A percentile compares a stretch with the other conserved stretches of the same genome.
These are phyloP conservation scores for Cygnus atratus DNA, from an alignment of 2,113 vertebrate genomes.

Conservation along the genomic window DNA sequence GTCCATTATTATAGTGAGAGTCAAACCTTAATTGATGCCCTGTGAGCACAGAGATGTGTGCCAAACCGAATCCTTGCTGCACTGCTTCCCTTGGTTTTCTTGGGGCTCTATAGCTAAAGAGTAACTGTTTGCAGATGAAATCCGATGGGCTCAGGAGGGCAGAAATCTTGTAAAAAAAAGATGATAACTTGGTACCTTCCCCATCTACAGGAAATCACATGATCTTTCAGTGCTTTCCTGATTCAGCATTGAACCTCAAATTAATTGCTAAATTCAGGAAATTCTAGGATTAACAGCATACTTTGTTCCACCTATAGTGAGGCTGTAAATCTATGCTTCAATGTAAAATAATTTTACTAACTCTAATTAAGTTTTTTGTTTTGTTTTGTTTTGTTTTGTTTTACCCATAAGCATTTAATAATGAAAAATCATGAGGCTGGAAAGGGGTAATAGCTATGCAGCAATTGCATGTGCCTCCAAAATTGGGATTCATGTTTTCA, in stretches of 20 bases:
- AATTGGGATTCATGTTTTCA: neutral
- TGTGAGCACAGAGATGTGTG: neutral
- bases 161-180: neutral
- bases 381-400: too few relatives aligned
- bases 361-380: neutral
- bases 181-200: neutral
- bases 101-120: neutral
- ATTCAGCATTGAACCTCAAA: neutral
- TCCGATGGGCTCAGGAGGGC: neutral
- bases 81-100: neutral
- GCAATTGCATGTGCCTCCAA: neutral
- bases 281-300: neutral
- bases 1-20: neutral
- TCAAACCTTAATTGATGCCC: slow-evolving; percentile 3
- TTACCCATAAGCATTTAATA: neutral
- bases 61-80: neutral
- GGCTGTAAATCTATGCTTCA: neutral
- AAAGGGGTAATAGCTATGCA: neutral
- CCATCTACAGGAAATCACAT: neutral
- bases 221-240: neutral
- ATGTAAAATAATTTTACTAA: neutral
- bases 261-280: neutral
- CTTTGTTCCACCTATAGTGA: neutral
- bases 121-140: neutral
- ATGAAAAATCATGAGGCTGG: neutral